Evolutionary conservation across 1,140 invertebrate species (phyloP), one percentile per base, ranked within the genome.

Genomic region (Ooceraea biroi): DNA sequence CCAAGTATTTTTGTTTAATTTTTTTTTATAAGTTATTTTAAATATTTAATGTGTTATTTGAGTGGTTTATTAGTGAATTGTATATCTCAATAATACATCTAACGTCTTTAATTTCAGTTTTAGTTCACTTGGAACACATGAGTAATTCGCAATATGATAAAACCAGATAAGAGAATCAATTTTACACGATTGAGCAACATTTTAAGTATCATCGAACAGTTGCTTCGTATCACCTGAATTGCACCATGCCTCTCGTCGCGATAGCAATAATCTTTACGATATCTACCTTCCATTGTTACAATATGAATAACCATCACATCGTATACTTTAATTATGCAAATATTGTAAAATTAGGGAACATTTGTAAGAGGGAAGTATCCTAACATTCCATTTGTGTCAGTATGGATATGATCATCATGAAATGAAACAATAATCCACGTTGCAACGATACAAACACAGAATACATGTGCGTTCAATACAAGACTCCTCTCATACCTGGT

Each of bases 401-500:
- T 27, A 27, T 17, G 25, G 0, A 60, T 1, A 1, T 60, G 2
- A 58, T 36, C 7, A 36, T 52, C 1, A 52, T n/a, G 14, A 46
- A 14, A 60, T 76, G 8, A 57, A 36, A 72, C 19, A 61, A 52
- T 78, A 19, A 77, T n/a, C 19, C 8, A 63, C n/a, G n/a, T 69
- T 50, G 44, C 68, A 3, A 30, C 69, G 30, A 41, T 17, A 25
- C 30, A 19, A 8, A 63, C 19, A n/a, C 25, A n/a, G 25, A 19
- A 27, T 46, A 14, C 1, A 8, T 17, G 14, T n/a, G 46, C 30
- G 0, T 41, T 0, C 19, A 69, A 36, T 12, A 11, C 10, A 14
- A 25, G 1, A n/a, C 48, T 48, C 12, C 5, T 60, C n/a, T 14
- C 4, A 3, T 85, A 94, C 93, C 91, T 93, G 84, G 90, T 85